Conservation (phyloP, 2,797 vertebrate species). For the Poecile montanus region DNA sequence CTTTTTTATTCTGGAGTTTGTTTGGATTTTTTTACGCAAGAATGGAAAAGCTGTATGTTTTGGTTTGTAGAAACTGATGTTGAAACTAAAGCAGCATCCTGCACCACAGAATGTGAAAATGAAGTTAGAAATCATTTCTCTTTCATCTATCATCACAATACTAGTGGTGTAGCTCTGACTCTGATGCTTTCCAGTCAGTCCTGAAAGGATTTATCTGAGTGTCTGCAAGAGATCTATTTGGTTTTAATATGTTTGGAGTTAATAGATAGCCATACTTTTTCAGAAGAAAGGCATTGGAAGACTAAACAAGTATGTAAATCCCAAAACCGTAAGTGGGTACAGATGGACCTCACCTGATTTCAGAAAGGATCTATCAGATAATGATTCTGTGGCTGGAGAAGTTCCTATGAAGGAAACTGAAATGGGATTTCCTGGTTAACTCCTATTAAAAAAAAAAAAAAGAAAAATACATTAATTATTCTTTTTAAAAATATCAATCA, state of each 20-base stretch:
- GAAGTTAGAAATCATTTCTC: slow-evolving; percentile 60
- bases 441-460: not conserved
- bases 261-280: not conserved
- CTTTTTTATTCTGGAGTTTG: not conserved
- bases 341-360: slow-evolving; percentile 37
- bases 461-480: not conserved
- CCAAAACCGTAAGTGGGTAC: slow-evolving; percentile 26
- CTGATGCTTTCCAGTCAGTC: slow-evolving; percentile 49
- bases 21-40: not conserved
- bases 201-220: slow-evolving; percentile 25
- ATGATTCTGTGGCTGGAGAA: not conserved
- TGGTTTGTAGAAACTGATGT: not conserved
- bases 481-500: not conserved
- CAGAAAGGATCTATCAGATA: not conserved
- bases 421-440: slow-evolving; percentile 19
- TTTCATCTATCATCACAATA: slow-evolving; percentile 56
- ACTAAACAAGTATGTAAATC: slow-evolving; percentile 30
- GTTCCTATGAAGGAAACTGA: slow-evolving; percentile 1
- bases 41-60: slow-evolving; percentile 25
- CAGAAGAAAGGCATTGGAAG: slow-evolving; percentile 24
- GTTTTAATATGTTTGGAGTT: slow-evolving; percentile 18
- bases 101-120: slow-evolving; percentile 45
- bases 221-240: not conserved
- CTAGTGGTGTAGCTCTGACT: slow-evolving; percentile 11
- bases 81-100: not conserved